Evolutionary conservation across 2,888 invertebrate genomes (phyloP).

Genomic region (Phorcus lineatus): DNA sequence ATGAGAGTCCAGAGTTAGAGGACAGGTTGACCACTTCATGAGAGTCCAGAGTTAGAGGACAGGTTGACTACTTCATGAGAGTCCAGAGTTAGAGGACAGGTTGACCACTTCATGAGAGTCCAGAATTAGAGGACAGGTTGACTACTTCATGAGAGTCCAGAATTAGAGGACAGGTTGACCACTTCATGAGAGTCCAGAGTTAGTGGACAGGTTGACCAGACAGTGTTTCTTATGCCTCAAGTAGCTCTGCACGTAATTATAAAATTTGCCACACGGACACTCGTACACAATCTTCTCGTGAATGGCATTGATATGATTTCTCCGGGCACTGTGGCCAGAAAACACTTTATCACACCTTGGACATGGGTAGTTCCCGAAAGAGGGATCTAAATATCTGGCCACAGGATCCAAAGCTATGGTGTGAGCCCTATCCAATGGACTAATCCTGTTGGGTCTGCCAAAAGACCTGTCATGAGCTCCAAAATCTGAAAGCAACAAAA

Average conservation of each 20-base stretch:
- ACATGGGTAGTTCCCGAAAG: neutral
- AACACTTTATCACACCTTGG: slow-evolving; percentile 1
- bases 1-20: no score
- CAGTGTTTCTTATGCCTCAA: neutral
- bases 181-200: neutral
- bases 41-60: no score
- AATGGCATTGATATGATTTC: slow-evolving; percentile 15
- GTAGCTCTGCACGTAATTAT: neutral
- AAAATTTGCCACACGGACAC: neutral
- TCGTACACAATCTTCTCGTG: neutral
- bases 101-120: no score
- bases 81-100: no score
- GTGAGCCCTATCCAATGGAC: neutral
- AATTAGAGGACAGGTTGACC: neutral
- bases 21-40: no score
- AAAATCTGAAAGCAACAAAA: slow-evolving; percentile 19
- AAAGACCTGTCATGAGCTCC: neutral
- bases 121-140: no score
- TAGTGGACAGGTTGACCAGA: neutral
- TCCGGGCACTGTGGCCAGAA: neutral
- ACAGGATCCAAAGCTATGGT: neutral
- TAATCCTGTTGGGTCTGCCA: neutral
- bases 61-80: no score
- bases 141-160: no score
- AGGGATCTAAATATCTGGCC: neutral